A percentile compares a stretch with the other conserved stretches of the same genome.
Evolutionary conservation across 2,113 vertebrate genomes (phyloP).

Genomic region (Piprites chloris): DNA sequence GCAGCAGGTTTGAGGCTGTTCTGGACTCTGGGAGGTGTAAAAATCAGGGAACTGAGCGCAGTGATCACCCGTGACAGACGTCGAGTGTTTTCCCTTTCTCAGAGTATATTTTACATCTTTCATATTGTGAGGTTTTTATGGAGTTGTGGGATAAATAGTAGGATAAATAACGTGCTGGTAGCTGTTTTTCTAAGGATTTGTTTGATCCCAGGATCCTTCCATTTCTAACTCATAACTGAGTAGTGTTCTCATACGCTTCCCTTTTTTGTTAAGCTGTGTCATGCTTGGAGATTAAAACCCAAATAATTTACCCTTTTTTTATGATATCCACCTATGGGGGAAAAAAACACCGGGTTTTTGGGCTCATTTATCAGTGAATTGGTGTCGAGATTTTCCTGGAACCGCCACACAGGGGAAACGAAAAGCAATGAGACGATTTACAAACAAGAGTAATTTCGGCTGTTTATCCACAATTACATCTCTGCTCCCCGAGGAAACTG

Average conservation of each 20-base stretch:
- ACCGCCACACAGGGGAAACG: neutral
- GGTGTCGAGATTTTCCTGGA: conserved; percentile 26
- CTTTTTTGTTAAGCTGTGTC: neutral
- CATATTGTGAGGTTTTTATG: neutral
- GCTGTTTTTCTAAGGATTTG: neutral
- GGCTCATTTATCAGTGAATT: conserved; percentile 1
- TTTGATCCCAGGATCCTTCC: neutral
- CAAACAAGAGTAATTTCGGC: conserved; percentile 34
- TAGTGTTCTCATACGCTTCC: neutral
- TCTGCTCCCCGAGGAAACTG: conserved; percentile 40
- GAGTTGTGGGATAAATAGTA: neutral
- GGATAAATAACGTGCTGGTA: neutral
- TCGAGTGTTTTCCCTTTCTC: neutral
- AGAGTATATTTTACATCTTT: neutral
- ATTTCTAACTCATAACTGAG: neutral
- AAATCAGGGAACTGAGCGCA: neutral
- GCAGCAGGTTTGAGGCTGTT: neutral
- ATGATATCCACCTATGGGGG: neutral
- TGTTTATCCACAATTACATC: conserved; percentile 47
- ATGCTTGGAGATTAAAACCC: neutral
- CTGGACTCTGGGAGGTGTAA: neutral
- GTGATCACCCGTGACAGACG: neutral
- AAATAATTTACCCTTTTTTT: neutral
- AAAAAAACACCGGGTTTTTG: neutral
- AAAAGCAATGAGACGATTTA: conserved; percentile 32